Percentiles rank a stretch among this genome's conserved stretches.
Conservation (phyloP, 1,140 invertebrate genomes). For the Muscidifurax raptorellus region DNA sequence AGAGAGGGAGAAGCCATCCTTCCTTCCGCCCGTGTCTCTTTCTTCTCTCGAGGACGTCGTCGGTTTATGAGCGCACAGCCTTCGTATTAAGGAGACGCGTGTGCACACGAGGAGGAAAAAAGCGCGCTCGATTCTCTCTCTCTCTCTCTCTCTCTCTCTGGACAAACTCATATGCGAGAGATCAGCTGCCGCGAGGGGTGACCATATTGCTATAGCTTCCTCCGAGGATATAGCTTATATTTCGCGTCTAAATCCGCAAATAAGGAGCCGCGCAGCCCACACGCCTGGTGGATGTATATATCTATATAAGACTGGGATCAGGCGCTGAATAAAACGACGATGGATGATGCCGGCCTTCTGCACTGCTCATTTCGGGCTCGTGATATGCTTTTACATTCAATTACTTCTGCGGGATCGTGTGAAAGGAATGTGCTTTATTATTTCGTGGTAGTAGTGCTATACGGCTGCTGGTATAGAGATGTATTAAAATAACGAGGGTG, state of each 20-base stretch:
- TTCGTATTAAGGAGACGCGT: not conserved
- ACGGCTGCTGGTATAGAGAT: too few relatives aligned
- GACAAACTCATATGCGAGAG: constrained; percentile 29
- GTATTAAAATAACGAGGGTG: too few relatives aligned
- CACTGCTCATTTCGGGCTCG: not conserved
- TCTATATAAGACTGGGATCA: not conserved
- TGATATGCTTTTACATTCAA: not conserved
- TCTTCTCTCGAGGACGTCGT: not conserved
- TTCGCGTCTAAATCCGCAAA: constrained; percentile 33
- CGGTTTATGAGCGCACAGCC: not conserved
- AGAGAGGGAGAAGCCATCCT: not conserved
- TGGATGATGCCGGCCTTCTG: not conserved
- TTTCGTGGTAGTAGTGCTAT: too few relatives aligned
- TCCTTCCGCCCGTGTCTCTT: not conserved
- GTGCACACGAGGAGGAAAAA: not conserved
- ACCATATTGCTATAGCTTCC: not conserved
- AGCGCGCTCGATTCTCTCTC: too few relatives aligned
- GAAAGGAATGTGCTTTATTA: not conserved
- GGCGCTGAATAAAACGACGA: constrained; percentile 13
- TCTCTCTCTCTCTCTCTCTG: not conserved
- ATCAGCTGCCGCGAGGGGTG: not conserved
- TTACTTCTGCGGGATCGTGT: not conserved
- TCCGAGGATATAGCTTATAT: not conserved
- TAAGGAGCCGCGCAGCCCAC: not conserved
- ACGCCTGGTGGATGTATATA: not conserved